Percentiles rank a stretch among this genome's conserved stretches.
Conservation (phyloP, 1,140 invertebrate genomes). For the Nilaparvata lugens region DNA sequence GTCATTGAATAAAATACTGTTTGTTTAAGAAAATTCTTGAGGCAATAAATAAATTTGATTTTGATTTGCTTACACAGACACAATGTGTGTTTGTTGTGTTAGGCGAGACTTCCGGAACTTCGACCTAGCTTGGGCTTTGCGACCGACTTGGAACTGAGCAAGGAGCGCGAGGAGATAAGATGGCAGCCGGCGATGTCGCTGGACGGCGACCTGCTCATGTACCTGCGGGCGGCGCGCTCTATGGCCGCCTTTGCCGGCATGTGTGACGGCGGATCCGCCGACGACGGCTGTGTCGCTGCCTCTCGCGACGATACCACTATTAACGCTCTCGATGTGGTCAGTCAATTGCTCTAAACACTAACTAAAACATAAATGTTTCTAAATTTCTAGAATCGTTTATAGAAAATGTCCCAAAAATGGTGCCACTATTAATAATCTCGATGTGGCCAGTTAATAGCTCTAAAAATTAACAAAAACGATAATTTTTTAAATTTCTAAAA, state of each 20-base stretch:
- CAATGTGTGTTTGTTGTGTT: constrained; percentile 15
- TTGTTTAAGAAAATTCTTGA: too few species aligned
- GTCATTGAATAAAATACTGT: too few species aligned
- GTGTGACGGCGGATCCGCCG: constrained; percentile 94
- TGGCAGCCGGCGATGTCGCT: constrained; percentile 86
- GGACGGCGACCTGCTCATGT: constrained; percentile 94
- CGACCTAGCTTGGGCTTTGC: constrained; percentile 55
- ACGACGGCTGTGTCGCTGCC: constrained; percentile 93
- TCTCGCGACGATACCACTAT: constrained; percentile 95
- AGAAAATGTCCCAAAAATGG: too few species aligned
- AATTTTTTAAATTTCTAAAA: too few species aligned
- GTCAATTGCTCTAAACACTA: too few species aligned
- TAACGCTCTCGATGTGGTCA: constrained; percentile 87
- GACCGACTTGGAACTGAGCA: constrained; percentile 63
- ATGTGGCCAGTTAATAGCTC: too few species aligned
- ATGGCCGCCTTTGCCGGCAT: constrained; percentile 94
- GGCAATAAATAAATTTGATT: neutral
- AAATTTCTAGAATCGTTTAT: too few species aligned
- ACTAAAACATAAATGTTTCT: too few species aligned
- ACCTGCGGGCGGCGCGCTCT: constrained; percentile 87
- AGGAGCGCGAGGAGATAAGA: constrained; percentile 76
- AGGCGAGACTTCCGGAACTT: constrained; percentile 73
- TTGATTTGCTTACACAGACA: too few species aligned
- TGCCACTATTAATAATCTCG: constrained; percentile 94
- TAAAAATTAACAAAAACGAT: too few species aligned